These are phyloP conservation scores for Galago senegalensis DNA, from an alignment of 2,797 vertebrate species.

Conservation along the genomic window DNA sequence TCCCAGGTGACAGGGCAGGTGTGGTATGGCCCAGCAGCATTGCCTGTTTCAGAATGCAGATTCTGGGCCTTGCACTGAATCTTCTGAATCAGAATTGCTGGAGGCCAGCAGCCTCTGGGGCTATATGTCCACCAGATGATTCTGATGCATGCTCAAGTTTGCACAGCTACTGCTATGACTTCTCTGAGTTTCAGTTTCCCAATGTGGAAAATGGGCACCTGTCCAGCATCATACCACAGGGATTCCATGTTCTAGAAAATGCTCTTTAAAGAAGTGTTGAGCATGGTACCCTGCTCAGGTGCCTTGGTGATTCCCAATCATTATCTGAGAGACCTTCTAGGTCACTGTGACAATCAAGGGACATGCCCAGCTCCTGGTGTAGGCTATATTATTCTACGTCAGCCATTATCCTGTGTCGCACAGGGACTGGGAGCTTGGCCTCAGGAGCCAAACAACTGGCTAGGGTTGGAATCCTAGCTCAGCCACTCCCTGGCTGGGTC, in stretches of 20 bases:
- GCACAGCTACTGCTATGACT: not conserved
- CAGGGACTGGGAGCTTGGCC: not conserved
- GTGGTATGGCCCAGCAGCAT: fast-evolving
- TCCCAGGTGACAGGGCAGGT: not conserved
- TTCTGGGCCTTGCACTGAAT: no score
- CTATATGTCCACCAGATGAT: fast-evolving
- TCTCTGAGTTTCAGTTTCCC: not conserved
- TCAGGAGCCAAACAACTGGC: fast-evolving
- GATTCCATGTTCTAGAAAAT: not conserved
- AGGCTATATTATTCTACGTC: fast-evolving
- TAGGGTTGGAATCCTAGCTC: not conserved
- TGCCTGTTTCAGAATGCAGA: not conserved
- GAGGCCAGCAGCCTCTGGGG: not conserved
- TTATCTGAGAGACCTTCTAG: not conserved
- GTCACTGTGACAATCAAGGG: not conserved
- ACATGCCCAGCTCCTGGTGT: not conserved
- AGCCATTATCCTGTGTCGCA: not conserved
- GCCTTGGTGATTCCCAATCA: not conserved
- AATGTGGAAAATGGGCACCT: not conserved
- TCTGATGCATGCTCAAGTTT: not conserved
- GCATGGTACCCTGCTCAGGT: not conserved
- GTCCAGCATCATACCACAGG: not conserved
- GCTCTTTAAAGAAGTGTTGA: not conserved
- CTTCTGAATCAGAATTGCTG: no score
- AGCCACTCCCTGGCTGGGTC: not conserved